Conservation (phyloP, 1,140 invertebrate genomes). For the Elysia chlorotica region DNA sequence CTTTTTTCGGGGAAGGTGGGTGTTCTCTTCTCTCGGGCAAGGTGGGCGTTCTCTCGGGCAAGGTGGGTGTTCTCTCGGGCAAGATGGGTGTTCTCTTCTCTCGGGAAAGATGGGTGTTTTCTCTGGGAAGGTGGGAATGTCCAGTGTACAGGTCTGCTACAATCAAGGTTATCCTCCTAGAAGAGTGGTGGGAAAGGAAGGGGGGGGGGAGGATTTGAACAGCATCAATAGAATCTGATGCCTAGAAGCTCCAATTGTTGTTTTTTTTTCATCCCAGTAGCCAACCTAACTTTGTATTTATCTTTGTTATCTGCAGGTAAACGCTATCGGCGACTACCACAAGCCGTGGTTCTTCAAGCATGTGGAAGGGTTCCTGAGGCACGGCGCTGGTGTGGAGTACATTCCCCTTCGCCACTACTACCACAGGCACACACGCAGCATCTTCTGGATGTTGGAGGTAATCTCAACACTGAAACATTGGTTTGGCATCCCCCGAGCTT, state of each 20-base stretch:
- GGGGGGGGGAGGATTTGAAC: no score
- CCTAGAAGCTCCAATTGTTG: no score
- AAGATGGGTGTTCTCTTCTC: constrained; percentile 66
- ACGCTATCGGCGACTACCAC: constrained; percentile 77
- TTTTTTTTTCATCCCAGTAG: neutral
- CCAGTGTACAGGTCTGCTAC: no score
- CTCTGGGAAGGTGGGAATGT: constrained; percentile 70
- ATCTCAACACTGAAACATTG: no score
- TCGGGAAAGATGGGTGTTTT: constrained; percentile 66
- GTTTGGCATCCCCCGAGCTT: no score
- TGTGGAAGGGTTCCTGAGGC: constrained; percentile 68
- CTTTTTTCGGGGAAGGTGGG: constrained; percentile 70
- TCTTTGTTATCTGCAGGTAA: constrained; percentile 63
- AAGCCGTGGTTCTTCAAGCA: constrained; percentile 87
- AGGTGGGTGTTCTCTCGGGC: constrained; percentile 70
- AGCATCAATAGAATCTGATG: no score
- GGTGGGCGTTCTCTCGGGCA: constrained; percentile 70
- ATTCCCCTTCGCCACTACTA: constrained; percentile 83
- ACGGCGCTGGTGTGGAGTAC: constrained; percentile 68
- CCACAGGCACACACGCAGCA: constrained; percentile 78
- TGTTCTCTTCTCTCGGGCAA: constrained; percentile 64
- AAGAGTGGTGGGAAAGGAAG: no score
- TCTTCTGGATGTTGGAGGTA: constrained; percentile 84
- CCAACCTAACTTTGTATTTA: neutral
- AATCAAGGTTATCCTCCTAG: no score